Evolutionary conservation across 1,140 invertebrate species (phyloP), one percentile per base, ranked within the genome.

Genomic region (Drosophila ficusphila): DNA sequence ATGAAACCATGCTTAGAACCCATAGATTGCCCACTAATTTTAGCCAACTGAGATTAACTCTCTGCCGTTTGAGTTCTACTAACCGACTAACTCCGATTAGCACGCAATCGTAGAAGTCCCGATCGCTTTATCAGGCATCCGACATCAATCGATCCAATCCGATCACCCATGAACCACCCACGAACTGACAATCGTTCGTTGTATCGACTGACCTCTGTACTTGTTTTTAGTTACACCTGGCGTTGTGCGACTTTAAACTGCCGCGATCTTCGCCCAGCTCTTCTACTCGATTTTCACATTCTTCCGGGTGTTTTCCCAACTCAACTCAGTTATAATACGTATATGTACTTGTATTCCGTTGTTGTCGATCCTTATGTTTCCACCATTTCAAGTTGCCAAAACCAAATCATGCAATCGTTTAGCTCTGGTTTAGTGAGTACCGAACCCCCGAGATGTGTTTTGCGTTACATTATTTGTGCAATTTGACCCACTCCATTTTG

Each of bases 211-310:
- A 75, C 39, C 76, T 88, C 70, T 88, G 54, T 88, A 89, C 77
- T 88, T 72, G 74, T 88, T 88, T 88, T 76, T 89, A 88, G 82
- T 88, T 88, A 88, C 82, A 34, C 70, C 82, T 54, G 82, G 82
- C 70, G 83, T 88, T 47, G 82, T 88, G 64, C 82, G 81, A 68
- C 81, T 86, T 25, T 86, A 88, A 71, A 34, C 57, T 42, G 62
- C 56, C 65, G 53, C 67, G 34, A 57, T 44, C 74, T 49, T 34
- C 56, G 56, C 51, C 60, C 58, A 51, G 36, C 60, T 51, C 69
- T 79, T 74, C 64, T 71, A 79, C 77, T 81, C 56, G 72, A 61
- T 72, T 76, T 51, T 62, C 52, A 68, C 79, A 85, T 79, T 76
- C 65, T 73, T 76, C 34, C 61, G 71, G 76, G 64, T 62, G 47